A percentile compares a stretch with the other conserved stretches of the same genome.
Evolutionary conservation across 2,797 vertebrate genomes (phyloP).

Genomic region (Poeciliopsis turneri): DNA sequence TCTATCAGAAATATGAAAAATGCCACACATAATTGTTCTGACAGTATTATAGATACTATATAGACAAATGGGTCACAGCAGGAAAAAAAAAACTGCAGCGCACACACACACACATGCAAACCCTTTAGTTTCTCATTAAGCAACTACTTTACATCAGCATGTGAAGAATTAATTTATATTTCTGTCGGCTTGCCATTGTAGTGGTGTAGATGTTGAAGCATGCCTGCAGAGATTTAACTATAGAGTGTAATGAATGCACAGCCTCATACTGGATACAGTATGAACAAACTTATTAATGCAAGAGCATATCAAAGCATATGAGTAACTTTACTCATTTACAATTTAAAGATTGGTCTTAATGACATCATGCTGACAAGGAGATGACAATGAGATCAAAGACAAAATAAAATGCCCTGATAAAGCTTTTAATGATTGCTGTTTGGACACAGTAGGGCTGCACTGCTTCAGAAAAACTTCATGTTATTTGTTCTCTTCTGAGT

Average conservation of each 20-base stretch:
- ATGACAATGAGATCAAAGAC: constrained; percentile 78
- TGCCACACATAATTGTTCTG: constrained; percentile 54
- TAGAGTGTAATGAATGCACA: constrained; percentile 9
- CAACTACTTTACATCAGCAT: constrained; percentile 5
- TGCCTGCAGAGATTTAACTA: constrained; percentile 6
- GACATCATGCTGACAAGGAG: constrained; percentile 76
- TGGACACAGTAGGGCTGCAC: constrained; percentile 69
- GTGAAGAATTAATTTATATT: constrained; percentile 11
- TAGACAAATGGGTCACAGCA: constrained; percentile 40
- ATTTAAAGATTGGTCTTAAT: constrained; percentile 44
- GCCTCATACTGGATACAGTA: constrained; percentile 3
- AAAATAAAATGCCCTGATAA: constrained; percentile 49
- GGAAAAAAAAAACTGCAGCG: constrained; percentile 37
- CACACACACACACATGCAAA: constrained; percentile 29
- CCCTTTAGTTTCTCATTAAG: constrained; percentile 27
- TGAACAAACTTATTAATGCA: constrained; percentile 9
- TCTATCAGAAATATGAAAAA: constrained; percentile 65
- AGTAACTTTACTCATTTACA: constrained; percentile 13
- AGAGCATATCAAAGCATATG: constrained; percentile 7
- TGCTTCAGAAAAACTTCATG: constrained; percentile 3
- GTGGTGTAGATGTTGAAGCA: background rate
- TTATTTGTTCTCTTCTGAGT: background rate
- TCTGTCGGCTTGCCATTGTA: constrained; percentile 33
- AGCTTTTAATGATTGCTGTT: constrained; percentile 58
- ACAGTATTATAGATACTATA: constrained; percentile 59